Evolutionary conservation across 2,113 vertebrate genomes (phyloP).

Genomic region (Rhinoptilus africanus): DNA sequence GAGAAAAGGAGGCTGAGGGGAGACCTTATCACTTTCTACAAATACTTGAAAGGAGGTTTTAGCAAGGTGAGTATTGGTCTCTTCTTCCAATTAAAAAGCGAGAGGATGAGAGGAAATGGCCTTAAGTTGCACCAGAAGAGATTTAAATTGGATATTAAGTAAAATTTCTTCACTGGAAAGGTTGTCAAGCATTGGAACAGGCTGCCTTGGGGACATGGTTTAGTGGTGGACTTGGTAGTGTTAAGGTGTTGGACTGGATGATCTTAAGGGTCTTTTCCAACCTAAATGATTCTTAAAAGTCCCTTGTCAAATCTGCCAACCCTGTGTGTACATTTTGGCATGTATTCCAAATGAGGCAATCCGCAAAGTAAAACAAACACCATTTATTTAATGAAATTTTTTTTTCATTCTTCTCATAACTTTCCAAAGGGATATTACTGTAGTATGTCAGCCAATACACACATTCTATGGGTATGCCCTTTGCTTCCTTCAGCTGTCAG

Average conservation of each 20-base stretch:
- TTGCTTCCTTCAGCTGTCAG: background rate
- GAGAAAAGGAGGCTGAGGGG: background rate
- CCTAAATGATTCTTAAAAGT: background rate
- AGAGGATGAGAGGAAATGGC: background rate
- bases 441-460: background rate
- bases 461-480: fast-evolving
- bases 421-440: background rate
- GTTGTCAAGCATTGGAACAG: background rate
- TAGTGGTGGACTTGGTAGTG: no score
- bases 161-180: background rate
- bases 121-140: background rate
- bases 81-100: background rate
- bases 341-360: background rate
- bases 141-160: background rate
- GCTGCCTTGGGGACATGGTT: background rate
- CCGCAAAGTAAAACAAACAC: background rate
- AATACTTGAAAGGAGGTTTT: background rate
- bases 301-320: background rate
- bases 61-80: no score
- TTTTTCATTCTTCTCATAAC: background rate
- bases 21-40: no score
- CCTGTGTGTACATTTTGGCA: background rate
- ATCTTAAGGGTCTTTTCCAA: no score
- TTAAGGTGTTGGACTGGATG: background rate
- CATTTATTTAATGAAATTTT: background rate